These are phyloP conservation scores for Listrodromus nycthemerus DNA, from an alignment of 2,888 invertebrate genomes.

Conservation along the genomic window DNA sequence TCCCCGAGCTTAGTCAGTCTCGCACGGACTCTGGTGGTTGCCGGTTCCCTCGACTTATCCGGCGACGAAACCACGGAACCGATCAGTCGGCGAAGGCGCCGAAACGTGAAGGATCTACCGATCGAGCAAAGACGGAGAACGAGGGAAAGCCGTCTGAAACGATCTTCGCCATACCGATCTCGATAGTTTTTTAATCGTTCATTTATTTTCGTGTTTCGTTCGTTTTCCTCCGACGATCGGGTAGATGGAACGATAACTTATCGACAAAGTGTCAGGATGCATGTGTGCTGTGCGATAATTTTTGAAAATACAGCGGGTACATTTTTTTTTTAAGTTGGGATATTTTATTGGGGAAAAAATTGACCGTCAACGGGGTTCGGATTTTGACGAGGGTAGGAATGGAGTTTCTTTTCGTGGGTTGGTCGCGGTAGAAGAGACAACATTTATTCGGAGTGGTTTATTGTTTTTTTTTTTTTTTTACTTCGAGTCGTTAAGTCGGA, in stretches of 20 bases:
- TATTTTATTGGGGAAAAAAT: background rate
- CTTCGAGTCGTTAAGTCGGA: conserved; percentile 13
- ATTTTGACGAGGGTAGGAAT: background rate
- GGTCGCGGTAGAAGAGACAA: background rate
- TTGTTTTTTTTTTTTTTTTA: conserved; percentile 14
- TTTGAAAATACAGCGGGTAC: background rate
- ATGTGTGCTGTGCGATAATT: conserved; percentile 12
- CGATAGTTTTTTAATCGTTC: conserved; percentile 5
- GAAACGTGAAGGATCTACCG: conserved; percentile 10
- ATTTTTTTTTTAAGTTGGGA: background rate
- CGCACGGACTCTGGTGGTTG: conserved; percentile 70
- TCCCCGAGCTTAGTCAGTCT: conserved; percentile 68
- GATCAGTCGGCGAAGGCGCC: background rate
- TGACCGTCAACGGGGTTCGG: background rate
- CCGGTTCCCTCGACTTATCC: conserved; percentile 60
- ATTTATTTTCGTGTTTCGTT: conserved; percentile 7
- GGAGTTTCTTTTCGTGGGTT: background rate
- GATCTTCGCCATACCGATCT: background rate
- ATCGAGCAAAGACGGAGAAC: conserved; percentile 10
- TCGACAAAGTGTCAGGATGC: conserved; percentile 7
- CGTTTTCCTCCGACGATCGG: background rate
- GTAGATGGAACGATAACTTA: background rate
- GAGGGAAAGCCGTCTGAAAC: background rate
- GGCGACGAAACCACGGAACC: conserved; percentile 28
- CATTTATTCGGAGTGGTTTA: background rate